Base-by-base conservation (phyloP, 2,797 vertebrate species). In the Bradypodion pumilum region DNA sequence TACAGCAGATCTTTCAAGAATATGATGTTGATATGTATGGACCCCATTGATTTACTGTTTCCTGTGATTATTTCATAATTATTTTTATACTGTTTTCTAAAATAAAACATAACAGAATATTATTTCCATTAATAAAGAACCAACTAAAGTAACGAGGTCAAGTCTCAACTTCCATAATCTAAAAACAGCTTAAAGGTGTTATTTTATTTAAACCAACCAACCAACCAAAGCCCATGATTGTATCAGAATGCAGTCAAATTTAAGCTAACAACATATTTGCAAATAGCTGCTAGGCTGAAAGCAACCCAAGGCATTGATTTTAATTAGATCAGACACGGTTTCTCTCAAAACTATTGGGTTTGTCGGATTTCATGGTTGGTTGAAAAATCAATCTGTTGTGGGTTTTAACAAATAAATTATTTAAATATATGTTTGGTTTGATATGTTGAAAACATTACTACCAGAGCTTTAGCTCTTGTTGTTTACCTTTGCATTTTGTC, bases 301-400 rank as follows among this genome's bases (percentile, higher is more conserved):
- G 78, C 0, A 1, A 70, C 80, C 89, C 87, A 88, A 70, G 74
- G 75, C 87, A 90, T 88, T 92, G 89, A 88, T 85, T 81, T 86
- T 89, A 90, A 92, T 89, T 79, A 90, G 86, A 90, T 93, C 90
- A 91, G 89, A 92, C 90, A 91, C 56, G 87, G 73, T n/a, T 85
- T 88, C 89, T 87, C 84, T 82, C 82, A 82, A 78, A 32, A 10
- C 77, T 80, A 83, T 87, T 89, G 86, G 88, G 72, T 84, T 80
- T 86, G 78, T 90, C 69, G 81, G 85, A 90, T 85, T 88, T 92
- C 86, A 88, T 87, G 86, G 70, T 90, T 92, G 84, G 75, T 90
- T 89, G 91, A 86, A 87, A 88, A 89, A 91, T 91, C 89, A 83
- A 91, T 92, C 83, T 87, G 87, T 90, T 88, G 68, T 78, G 10